A percentile compares a stretch with the other conserved stretches of the same genome.
These are phyloP conservation scores for Phragmatobia fuliginosa DNA, from an alignment of 2,888 invertebrate species.

Conservation along the genomic window DNA sequence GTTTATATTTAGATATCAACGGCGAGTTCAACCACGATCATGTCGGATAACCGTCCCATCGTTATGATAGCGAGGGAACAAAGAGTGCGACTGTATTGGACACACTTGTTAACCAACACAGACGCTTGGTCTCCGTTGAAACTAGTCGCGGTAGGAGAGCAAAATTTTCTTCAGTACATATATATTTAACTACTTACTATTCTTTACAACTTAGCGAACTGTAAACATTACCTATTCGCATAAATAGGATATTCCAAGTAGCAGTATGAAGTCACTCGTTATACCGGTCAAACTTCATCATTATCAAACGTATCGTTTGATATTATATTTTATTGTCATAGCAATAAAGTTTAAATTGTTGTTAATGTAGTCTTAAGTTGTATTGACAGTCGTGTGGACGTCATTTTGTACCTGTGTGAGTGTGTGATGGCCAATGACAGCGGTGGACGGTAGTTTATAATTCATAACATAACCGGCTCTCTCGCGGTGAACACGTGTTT, in stretches of 20 bases:
- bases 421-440: neutral
- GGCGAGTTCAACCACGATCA: no score
- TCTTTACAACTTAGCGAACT: constrained; percentile 5
- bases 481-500: constrained; percentile 2
- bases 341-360: neutral
- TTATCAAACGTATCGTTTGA: neutral
- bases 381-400: constrained; percentile 3
- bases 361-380: neutral
- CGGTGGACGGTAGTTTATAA: neutral
- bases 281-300: constrained; percentile 4
- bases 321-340: neutral
- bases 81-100: no score
- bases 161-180: neutral
- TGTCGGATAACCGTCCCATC: no score
- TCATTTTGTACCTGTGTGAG: neutral
- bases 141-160: no score
- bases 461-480: constrained; percentile 4
- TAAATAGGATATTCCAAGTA: constrained; percentile 11
- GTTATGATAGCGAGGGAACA: no score
- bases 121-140: no score
- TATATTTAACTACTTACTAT: neutral
- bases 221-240: constrained; percentile 3
- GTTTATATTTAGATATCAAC: no score
- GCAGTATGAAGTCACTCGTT: constrained; percentile 8
- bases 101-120: no score